Conservation (phyloP, 2,113 vertebrate genomes). For the Tilapia sparmanii region DNA sequence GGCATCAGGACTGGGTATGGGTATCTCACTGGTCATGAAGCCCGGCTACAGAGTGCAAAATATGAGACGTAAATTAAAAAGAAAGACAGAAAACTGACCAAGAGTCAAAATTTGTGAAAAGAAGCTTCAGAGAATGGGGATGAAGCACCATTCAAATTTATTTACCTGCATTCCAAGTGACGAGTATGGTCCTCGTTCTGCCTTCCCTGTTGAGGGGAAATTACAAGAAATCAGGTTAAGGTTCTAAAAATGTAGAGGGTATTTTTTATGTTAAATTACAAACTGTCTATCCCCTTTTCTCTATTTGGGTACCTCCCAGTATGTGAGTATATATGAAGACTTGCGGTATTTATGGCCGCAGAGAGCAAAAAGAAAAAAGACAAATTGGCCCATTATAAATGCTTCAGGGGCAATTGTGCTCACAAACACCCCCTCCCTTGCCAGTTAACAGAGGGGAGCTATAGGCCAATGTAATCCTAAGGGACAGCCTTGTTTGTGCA, state of each 20-base stretch:
- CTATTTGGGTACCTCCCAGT: constrained; percentile 38
- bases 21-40: constrained; percentile 83
- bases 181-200: constrained; percentile 79
- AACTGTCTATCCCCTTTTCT: constrained; percentile 11
- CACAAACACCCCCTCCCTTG: constrained; percentile 27
- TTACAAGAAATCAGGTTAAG: constrained; percentile 7
- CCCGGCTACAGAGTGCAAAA: constrained; percentile 65
- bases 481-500: constrained; percentile 59
- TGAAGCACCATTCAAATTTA: background rate
- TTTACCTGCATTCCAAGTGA: constrained; percentile 80
- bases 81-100: background rate
- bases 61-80: background rate
- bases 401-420: constrained; percentile 54
- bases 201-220: constrained; percentile 76
- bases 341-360: constrained; percentile 56
- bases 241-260: constrained; percentile 9
- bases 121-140: background rate
- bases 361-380: constrained; percentile 57
- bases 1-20: constrained; percentile 77
- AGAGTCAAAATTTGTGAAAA: background rate
- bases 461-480: constrained; percentile 53
- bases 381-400: constrained; percentile 72
- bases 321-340: constrained; percentile 33
- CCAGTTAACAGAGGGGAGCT: constrained; percentile 56
- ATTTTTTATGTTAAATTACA: constrained; percentile 47